Percentiles rank a stretch among this genome's conserved stretches.
These are phyloP conservation scores for Leptatherina wallacei DNA, from an alignment of 2,797 vertebrate genomes.

Conservation along the genomic window DNA sequence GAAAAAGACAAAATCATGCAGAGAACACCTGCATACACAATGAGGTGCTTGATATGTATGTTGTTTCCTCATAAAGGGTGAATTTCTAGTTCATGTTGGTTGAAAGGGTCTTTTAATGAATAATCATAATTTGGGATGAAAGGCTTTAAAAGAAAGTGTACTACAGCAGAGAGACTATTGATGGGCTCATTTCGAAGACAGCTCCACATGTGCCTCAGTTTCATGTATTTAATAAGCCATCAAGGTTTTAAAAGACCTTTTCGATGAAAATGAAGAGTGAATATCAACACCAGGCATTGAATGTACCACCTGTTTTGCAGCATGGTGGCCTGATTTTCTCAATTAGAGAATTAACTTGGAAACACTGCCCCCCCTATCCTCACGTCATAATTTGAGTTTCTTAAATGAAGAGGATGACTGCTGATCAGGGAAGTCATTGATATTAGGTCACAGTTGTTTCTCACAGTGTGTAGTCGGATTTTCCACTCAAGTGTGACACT, in stretches of 20 bases:
- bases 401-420: conserved; percentile 26
- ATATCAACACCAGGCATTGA: conserved; percentile 54
- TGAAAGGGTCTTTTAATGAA: conserved; percentile 74
- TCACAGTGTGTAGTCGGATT: conserved; percentile 15
- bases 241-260: conserved; percentile 52
- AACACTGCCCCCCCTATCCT: conserved; percentile 18
- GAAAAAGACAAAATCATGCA: conserved; percentile 51
- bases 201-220: conserved; percentile 39
- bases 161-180: conserved; percentile 60
- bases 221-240: conserved; percentile 57
- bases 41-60: conserved; percentile 43
- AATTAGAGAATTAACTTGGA: conserved; percentile 38
- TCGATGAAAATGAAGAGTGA: conserved; percentile 46
- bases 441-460: conserved; percentile 20
- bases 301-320: conserved; percentile 56
- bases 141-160: conserved; percentile 70
- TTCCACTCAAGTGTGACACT: conserved; percentile 69
- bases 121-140: conserved; percentile 76
- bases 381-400: conserved; percentile 35
- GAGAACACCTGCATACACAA: conserved; percentile 71
- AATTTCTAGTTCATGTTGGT: conserved; percentile 47
- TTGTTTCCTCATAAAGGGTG: conserved; percentile 46
- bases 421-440: conserved; percentile 27
- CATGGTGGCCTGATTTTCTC: conserved; percentile 36
- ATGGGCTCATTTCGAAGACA: conserved; percentile 62